Percentiles rank a stretch among this genome's conserved stretches.
These are phyloP conservation scores for Sander vitreus DNA, from an alignment of 2,113 vertebrate species.

Conservation along the genomic window DNA sequence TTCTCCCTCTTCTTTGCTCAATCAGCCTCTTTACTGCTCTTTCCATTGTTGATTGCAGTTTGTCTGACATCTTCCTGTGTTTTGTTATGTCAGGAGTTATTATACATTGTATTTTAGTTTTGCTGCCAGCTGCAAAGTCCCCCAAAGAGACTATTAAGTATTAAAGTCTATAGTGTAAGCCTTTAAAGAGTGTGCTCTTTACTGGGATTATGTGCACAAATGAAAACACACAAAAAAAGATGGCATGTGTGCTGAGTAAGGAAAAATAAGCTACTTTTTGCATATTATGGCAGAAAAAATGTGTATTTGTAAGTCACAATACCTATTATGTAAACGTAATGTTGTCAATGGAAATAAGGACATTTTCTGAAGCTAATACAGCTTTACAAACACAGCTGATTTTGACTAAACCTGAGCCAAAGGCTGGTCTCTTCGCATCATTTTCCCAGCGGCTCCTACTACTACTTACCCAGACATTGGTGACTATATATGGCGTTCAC, in stretches of 20 bases:
- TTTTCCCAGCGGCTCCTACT: conserved; percentile 1
- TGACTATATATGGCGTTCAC: neutral
- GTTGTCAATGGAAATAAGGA: conserved; percentile 39
- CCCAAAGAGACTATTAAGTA: conserved; percentile 39
- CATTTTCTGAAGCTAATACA: conserved; percentile 21
- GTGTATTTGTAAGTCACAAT: conserved; percentile 21
- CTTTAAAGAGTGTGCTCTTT: conserved; percentile 36
- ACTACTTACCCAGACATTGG: neutral
- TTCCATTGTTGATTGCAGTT: conserved; percentile 64
- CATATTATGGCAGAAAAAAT: neutral
- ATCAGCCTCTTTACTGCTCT: conserved; percentile 32
- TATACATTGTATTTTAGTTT: conserved; percentile 53
- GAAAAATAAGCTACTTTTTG: conserved; percentile 22
- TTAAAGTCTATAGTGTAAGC: conserved; percentile 45
- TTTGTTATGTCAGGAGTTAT: conserved; percentile 35
- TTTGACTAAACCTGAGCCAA: neutral
- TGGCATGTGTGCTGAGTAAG: conserved; percentile 5
- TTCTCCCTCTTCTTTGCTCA: conserved; percentile 4
- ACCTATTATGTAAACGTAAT: conserved; percentile 26
- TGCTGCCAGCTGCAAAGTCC: conserved; percentile 55
- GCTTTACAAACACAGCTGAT: conserved; percentile 30
- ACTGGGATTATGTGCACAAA: conserved; percentile 44
- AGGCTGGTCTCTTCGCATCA: neutral
- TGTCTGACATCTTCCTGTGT: conserved; percentile 36
- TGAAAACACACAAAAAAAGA: conserved; percentile 2